Evolutionary conservation across 2,797 vertebrate genomes (phyloP).

Genomic region (Oophaga sylvatica): DNA sequence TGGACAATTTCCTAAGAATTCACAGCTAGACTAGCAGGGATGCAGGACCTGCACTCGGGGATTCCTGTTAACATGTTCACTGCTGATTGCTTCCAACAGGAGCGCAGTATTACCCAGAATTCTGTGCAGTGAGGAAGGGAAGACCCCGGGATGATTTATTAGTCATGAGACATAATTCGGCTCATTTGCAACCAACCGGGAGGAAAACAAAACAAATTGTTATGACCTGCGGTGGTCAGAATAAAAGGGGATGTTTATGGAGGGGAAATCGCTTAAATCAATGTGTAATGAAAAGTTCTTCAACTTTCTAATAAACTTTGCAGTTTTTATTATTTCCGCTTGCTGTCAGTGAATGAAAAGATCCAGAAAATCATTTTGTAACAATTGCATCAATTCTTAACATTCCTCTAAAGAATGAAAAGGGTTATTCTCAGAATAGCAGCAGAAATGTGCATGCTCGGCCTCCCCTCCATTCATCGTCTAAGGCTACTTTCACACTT

Average conservation of each 20-base stretch:
- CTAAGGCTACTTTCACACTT: no score
- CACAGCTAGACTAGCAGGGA: constrained; percentile 5
- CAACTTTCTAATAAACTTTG: background rate
- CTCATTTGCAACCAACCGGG: no score
- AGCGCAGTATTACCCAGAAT: background rate
- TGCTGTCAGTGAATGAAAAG: background rate
- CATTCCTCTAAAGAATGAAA: background rate
- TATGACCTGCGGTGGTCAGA: no score
- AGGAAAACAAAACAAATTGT: no score
- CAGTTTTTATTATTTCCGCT: background rate
- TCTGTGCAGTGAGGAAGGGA: background rate
- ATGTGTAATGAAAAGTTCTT: background rate
- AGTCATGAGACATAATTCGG: no score
- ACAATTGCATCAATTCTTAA: background rate
- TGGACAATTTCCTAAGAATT: constrained; percentile 54
- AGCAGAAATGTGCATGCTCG: no score
- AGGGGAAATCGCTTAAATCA: no score
- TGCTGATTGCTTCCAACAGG: background rate
- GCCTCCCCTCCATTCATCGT: no score
- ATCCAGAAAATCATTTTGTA: background rate
- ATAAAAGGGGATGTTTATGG: no score
- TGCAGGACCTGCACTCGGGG: constrained; percentile 9
- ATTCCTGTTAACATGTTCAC: constrained; percentile 25
- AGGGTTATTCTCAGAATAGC: no score
- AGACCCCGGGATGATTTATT: background rate